phyloP scores from a whole-genome alignment of 2,888 invertebrate genomes.

The Agrotis puta region DNA sequence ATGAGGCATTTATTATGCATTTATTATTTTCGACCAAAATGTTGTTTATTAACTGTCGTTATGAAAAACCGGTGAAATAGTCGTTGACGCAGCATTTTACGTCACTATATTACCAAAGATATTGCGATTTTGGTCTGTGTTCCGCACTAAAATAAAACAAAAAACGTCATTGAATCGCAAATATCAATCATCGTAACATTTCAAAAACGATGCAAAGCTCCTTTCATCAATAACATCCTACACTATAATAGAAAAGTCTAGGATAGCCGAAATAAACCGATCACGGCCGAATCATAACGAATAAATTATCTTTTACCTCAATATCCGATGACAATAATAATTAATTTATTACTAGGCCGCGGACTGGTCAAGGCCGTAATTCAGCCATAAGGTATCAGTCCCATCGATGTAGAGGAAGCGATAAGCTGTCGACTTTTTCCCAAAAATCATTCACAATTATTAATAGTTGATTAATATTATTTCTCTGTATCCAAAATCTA shows the following conservation, averaged over 20 bases:
- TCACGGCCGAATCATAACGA: slow-evolving; percentile 26
- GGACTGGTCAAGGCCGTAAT: slow-evolving; percentile 8
- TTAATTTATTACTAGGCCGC: slow-evolving; percentile 39
- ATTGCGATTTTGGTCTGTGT: no score
- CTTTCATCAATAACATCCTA: slow-evolving; percentile 18
- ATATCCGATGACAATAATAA: slow-evolving; percentile 42
- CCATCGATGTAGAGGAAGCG: neutral
- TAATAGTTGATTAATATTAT: no score
- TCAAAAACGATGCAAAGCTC: neutral
- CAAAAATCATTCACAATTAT: no score
- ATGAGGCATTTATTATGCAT: no score
- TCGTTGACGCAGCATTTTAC: no score
- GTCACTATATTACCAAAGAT: no score
- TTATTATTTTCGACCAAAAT: no score
- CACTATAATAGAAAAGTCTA: slow-evolving; percentile 18
- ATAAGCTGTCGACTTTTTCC: neutral
- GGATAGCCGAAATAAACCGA: slow-evolving; percentile 20
- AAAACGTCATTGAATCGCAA: neutral
- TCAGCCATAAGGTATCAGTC: neutral
- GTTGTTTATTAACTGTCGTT: no score
- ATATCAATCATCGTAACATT: neutral
- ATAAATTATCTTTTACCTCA: slow-evolving; percentile 48
- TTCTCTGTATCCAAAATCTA: no score
- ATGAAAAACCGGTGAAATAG: no score
- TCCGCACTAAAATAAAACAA: no score